phyloP scores from a whole-genome alignment of 2,113 vertebrate species.

The Eudyptes chrysolophus region DNA sequence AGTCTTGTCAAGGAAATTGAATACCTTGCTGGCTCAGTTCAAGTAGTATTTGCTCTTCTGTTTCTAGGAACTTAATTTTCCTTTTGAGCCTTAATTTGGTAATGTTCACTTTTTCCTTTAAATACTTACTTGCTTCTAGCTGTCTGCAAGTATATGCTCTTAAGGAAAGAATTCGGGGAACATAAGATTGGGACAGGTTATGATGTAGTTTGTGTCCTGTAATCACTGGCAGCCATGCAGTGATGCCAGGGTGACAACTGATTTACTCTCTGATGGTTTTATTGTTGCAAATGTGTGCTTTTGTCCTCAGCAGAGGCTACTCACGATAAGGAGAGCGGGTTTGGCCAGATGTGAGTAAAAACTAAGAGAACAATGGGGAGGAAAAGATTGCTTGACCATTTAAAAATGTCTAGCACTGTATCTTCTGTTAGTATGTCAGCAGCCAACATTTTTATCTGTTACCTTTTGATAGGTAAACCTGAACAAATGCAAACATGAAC shows the following conservation, averaged over 20 bases:
- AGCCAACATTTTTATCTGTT: slow-evolving; percentile 25
- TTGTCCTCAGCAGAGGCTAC: neutral
- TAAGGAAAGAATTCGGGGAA: neutral
- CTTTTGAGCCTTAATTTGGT: neutral
- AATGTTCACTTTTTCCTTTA: neutral
- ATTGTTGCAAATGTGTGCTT: neutral
- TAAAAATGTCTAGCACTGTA: neutral
- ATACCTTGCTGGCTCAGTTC: neutral
- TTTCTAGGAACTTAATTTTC: neutral
- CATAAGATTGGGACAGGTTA: neutral
- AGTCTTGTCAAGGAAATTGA: neutral
- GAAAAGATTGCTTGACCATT: neutral
- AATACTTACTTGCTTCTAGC: neutral
- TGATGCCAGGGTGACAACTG: neutral
- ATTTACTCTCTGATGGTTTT: neutral
- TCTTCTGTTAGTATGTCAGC: neutral
- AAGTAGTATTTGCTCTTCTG: neutral
- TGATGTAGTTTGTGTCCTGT: neutral
- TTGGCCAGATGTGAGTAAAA: neutral
- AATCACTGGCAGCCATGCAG: neutral
- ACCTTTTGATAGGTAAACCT: slow-evolving; percentile 50
- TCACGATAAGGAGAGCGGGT: neutral
- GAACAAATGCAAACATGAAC: slow-evolving; percentile 32
- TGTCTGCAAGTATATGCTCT: neutral
- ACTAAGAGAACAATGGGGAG: neutral